Evolutionary conservation across 2,797 vertebrate species (phyloP).

Genomic region (Falco columbarius): DNA sequence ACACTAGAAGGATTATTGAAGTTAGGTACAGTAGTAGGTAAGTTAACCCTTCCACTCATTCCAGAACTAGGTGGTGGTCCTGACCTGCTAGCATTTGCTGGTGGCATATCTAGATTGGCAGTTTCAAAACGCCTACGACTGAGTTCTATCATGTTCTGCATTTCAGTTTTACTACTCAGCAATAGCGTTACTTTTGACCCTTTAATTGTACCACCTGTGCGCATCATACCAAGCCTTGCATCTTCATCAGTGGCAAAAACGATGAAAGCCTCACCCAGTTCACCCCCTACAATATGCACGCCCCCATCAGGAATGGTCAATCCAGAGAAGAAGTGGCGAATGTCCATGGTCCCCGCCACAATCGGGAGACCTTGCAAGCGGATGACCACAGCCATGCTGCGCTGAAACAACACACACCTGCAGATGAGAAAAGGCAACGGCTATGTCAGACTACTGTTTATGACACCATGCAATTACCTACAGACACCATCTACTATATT

Average conservation of each 20-base stretch:
- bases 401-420: constrained; percentile 95
- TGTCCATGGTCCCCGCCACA: constrained; percentile 99
- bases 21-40: constrained; percentile 87
- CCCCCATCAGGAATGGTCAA: constrained; percentile 99
- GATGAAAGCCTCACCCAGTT: constrained; percentile 99
- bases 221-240: constrained; percentile 99
- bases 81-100: constrained; percentile 88
- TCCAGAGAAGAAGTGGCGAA: constrained; percentile 99
- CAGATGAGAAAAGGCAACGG: constrained; percentile 97
- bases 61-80: constrained; percentile 84
- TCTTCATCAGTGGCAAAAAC: constrained; percentile 99
- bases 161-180: constrained; percentile 99
- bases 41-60: constrained; percentile 86
- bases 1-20: constrained; percentile 88
- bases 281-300: constrained; percentile 99
- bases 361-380: constrained; percentile 99
- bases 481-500: constrained; percentile 74
- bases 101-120: constrained; percentile 85
- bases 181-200: constrained; percentile 97
- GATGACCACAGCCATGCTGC: constrained; percentile 99
- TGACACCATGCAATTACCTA: constrained; percentile 77
- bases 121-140: constrained; percentile 98
- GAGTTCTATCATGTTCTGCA: constrained; percentile 99
- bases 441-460: constrained; percentile 88
- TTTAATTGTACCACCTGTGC: constrained; percentile 98